Percentiles rank a stretch among this genome's conserved stretches.
Conservation (phyloP, 2,888 invertebrate genomes). For the Troides oblongomaculatus region DNA sequence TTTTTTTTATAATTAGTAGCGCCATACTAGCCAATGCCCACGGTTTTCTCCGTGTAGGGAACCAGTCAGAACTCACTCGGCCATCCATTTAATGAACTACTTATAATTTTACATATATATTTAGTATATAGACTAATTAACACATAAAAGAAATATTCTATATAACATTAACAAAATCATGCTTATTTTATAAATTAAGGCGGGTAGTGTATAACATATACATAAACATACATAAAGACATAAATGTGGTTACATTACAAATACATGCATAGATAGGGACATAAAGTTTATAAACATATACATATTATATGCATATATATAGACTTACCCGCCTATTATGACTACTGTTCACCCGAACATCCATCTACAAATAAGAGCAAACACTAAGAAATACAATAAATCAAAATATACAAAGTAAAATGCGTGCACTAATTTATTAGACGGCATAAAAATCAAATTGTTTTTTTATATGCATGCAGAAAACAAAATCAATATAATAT, state of each 20-base stretch:
- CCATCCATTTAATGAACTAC: no score
- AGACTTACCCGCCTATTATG: conserved; percentile 80
- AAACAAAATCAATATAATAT: not conserved
- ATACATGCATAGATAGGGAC: conserved; percentile 27
- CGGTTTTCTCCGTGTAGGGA: no score
- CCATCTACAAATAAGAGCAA: conserved; percentile 80
- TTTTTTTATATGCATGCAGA: conserved; percentile 4
- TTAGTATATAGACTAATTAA: not conserved
- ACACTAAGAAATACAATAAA: conserved; percentile 57
- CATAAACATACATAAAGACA: conserved; percentile 40
- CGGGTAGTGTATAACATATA: conserved; percentile 42
- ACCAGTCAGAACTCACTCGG: no score
- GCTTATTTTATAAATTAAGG: conserved; percentile 36
- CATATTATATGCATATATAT: conserved; percentile 45
- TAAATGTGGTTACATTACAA: conserved; percentile 25
- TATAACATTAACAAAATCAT: not conserved
- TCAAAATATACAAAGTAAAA: conserved; percentile 33
- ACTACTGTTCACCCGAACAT: conserved; percentile 79
- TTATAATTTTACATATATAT: not conserved
- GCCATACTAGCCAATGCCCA: no score
- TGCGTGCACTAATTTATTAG: conserved; percentile 28
- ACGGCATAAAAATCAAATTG: not conserved
- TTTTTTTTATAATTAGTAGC: no score
- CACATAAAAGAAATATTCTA: not conserved
- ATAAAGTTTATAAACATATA: conserved; percentile 47